Evolutionary conservation across 2,113 vertebrate species (phyloP).

Genomic region (Egretta garzetta): DNA sequence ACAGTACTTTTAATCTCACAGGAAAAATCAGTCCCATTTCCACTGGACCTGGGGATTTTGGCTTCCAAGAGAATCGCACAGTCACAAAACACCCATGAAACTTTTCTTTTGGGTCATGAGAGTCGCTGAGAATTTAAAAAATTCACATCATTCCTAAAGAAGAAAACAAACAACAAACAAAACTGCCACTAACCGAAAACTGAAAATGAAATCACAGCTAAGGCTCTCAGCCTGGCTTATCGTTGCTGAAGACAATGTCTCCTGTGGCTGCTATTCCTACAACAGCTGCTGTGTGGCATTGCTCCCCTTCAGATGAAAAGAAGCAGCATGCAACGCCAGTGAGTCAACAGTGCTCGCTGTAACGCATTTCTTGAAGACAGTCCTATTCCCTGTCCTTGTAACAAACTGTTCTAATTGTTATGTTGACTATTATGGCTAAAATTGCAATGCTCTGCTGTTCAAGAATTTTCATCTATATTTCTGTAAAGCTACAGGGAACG

Average conservation of each 20-base stretch:
- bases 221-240: background rate
- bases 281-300: slow-evolving; percentile 83
- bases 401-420: slow-evolving; percentile 80
- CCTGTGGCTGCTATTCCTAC: slow-evolving; percentile 75
- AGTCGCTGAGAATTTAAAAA: background rate
- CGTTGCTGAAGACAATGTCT: background rate
- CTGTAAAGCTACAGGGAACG: slow-evolving; percentile 33
- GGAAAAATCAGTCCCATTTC: background rate
- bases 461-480: slow-evolving; percentile 52
- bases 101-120: background rate
- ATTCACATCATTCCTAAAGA: background rate
- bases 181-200: background rate
- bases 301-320: slow-evolving; percentile 75
- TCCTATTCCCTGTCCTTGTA: slow-evolving; percentile 60
- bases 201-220: background rate
- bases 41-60: fast-evolving
- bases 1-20: background rate
- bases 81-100: background rate
- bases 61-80: background rate
- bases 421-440: slow-evolving; percentile 72
- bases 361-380: slow-evolving; percentile 36
- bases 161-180: background rate
- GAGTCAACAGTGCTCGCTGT: background rate
- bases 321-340: background rate
- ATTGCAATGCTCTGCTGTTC: slow-evolving; percentile 46